A percentile compares a stretch with the other conserved stretches of the same genome.
Conservation (phyloP, 2,888 invertebrate genomes). For the Zelleria hepariella region DNA sequence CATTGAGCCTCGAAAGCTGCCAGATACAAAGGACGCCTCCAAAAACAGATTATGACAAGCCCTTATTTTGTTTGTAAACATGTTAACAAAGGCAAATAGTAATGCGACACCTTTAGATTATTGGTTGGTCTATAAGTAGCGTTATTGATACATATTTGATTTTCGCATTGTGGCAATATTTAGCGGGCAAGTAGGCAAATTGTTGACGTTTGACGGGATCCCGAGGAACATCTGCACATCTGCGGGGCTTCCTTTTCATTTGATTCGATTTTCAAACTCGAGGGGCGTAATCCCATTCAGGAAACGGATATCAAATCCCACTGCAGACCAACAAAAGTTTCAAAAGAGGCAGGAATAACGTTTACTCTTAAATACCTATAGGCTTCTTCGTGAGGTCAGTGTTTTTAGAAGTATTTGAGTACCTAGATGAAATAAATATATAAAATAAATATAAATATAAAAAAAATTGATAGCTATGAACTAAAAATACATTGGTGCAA, state of each 20-base stretch:
- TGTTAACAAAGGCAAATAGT: slow-evolving; percentile 46
- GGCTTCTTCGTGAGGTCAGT: too few species aligned
- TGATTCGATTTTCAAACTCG: neutral
- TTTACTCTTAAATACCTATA: too few species aligned
- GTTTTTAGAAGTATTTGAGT: too few species aligned
- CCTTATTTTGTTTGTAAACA: slow-evolving; percentile 72
- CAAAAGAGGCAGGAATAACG: too few species aligned
- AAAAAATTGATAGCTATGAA: too few species aligned
- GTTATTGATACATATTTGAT: slow-evolving; percentile 54
- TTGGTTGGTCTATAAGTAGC: slow-evolving; percentile 52
- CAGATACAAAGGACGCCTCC: slow-evolving; percentile 55
- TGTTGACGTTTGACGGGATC: slow-evolving; percentile 53
- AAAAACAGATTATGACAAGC: slow-evolving; percentile 70
- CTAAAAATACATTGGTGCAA: too few species aligned
- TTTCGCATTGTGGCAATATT: slow-evolving; percentile 45
- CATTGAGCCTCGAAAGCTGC: slow-evolving; percentile 38
- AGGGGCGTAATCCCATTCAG: neutral
- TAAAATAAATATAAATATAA: too few species aligned
- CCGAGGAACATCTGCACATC: slow-evolving; percentile 45
- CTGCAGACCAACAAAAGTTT: neutral
- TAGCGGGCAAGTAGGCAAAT: slow-evolving; percentile 59
- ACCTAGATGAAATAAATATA: too few species aligned
- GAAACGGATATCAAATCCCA: neutral
- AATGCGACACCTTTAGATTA: slow-evolving; percentile 66
- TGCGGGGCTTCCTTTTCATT: neutral